Percentiles rank a stretch among this genome's conserved stretches.
These are phyloP conservation scores for Tribolium freemani DNA, from an alignment of 2,888 invertebrate genomes.

Conservation along the genomic window DNA sequence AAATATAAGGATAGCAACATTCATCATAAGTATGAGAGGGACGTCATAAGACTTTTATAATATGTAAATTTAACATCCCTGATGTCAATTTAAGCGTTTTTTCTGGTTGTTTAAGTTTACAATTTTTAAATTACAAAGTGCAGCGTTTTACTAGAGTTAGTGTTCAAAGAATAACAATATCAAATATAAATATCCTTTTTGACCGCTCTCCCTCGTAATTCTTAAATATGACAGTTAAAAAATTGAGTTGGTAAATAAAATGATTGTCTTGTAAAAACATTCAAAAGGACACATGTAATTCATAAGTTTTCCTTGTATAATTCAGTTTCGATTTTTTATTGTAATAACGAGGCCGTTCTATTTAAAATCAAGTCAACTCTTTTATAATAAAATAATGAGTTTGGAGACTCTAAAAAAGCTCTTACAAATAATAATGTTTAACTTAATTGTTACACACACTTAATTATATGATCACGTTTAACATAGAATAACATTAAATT, in stretches of 20 bases:
- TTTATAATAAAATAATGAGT: background rate
- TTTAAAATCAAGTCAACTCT: conserved; percentile 7
- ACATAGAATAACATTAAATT: conserved; percentile 42
- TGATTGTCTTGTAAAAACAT: conserved; percentile 61
- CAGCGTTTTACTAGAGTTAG: conserved; percentile 17
- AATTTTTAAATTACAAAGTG: conserved; percentile 33
- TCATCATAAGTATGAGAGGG: conserved; percentile 58
- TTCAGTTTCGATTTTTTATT: conserved; percentile 16
- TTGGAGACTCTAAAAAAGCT: conserved; percentile 12
- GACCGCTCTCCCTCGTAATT: conserved; percentile 31
- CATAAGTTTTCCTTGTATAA: conserved; percentile 48
- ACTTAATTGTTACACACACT: conserved; percentile 19
- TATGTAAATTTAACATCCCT: conserved; percentile 49
- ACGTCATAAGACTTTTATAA: conserved; percentile 50
- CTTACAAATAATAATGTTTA: conserved; percentile 3
- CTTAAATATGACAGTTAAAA: conserved; percentile 35
- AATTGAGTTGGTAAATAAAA: conserved; percentile 50
- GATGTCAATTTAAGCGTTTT: conserved; percentile 57
- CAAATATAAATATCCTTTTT: conserved; percentile 51
- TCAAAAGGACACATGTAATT: conserved; percentile 54
- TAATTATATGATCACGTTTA: conserved; percentile 35
- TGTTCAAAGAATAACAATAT: conserved; percentile 49
- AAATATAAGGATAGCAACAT: conserved; percentile 55
- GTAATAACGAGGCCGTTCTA: conserved; percentile 20
- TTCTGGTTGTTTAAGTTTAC: conserved; percentile 41